Evolutionary conservation across 2,888 invertebrate genomes (phyloP), one percentile per base, ranked within the genome.

Genomic region (Pegoplata infirma): DNA sequence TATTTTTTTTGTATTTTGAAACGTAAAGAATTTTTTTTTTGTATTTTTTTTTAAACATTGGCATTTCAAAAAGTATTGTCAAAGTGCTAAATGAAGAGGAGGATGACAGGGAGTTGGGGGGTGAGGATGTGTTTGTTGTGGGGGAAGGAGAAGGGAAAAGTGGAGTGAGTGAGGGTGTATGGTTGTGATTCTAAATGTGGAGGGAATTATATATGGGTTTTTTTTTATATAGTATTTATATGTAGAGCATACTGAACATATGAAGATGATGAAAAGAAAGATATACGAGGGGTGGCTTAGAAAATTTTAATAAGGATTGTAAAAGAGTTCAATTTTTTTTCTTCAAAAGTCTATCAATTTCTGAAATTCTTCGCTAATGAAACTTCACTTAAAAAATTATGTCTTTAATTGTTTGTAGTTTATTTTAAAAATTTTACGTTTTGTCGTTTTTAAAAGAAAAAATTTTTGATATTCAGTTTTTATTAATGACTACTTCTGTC

Each of bases 51-150:
- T 69, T 58, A 55, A 79, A 79, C 71, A 79, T 72, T 79, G 79
- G 71, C 67, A 79, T 79, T 79, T 79, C 63, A 16, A 49, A 71
- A 79, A 79, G 79, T 75, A 75, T 79, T 79, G 79, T 79, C 79
- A 79, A 79, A 79, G 75, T 79, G 79, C 79, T 79, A 79, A 79
- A 53, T 79, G 79, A 72, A 58, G 71, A 75, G 75, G 75, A 75
- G 58, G 61, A 32, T 64, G 64, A 17, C 17, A 32, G 58, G 56
- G 40, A 47, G 49, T 40, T 44, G 61, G 64, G n/a, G 51, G 46
- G 56, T 28, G 66, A 66, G 55, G 67, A 40, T 40, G 36, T 40
- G 36, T 14, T 40, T n/a, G 36, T 40, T n/a, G 12, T 40, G 32
- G 28, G 8, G 28, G 19, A 3, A 44, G 63, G 8, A 2, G 25